Conservation (phyloP, 2,113 vertebrate genomes). For the Trochalopteron elliotii region DNA sequence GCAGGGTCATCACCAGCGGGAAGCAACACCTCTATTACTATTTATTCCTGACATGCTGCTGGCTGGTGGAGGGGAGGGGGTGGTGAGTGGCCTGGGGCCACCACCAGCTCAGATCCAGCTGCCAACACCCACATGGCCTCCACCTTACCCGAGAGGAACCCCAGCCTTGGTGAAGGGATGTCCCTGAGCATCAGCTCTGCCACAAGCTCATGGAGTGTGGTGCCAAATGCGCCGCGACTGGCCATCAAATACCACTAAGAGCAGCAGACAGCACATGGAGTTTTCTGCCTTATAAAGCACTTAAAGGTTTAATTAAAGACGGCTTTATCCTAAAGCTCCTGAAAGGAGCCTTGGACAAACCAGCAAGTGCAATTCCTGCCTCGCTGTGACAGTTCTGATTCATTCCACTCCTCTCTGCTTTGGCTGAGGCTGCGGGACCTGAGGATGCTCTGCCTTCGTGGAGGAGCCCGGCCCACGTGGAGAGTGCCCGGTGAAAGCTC, state of each 20-base stretch:
- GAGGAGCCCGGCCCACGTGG: neutral
- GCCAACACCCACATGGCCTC: neutral
- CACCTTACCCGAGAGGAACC: neutral
- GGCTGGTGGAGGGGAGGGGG: accelerated
- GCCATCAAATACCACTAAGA: neutral
- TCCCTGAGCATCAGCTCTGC: neutral
- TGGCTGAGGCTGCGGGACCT: neutral
- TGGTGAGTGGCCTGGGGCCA: accelerated
- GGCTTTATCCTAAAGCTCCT: constrained; percentile 48
- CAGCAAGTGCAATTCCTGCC: neutral
- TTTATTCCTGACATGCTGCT: accelerated
- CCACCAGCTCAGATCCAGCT: neutral
- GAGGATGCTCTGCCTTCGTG: neutral
- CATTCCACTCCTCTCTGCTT: neutral
- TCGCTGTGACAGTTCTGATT: neutral
- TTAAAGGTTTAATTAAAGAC: constrained; percentile 63
- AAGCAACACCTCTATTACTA: neutral
- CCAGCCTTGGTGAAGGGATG: neutral
- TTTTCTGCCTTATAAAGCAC: constrained; percentile 50
- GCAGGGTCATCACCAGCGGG: neutral
- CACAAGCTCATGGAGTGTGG: accelerated
- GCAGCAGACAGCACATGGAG: constrained; percentile 28
- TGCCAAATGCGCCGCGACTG: accelerated
- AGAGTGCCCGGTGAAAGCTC: neutral
- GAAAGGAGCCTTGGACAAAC: neutral